Percentiles rank a stretch among this genome's conserved stretches.
Conservation (phyloP, 1,140 invertebrate species). For the Saccostrea cuccullata region DNA sequence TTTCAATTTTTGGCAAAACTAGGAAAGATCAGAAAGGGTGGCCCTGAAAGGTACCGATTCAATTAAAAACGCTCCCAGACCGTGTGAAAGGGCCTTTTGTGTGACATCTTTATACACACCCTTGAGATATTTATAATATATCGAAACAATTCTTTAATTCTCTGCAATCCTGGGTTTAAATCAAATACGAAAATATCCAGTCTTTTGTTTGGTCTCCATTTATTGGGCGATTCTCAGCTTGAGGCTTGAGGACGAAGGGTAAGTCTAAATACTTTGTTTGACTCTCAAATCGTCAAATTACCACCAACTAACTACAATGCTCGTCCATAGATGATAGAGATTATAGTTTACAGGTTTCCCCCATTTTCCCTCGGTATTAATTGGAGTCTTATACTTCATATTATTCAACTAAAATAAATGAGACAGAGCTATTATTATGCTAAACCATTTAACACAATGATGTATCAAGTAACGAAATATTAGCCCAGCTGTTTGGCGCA, state of each 20-base stretch:
- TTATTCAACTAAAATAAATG: conserved; percentile 6
- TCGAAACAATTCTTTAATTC: conserved; percentile 36
- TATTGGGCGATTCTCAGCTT: not conserved
- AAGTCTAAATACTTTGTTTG: not conserved
- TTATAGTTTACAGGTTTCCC: not conserved
- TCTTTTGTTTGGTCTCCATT: conserved; percentile 7
- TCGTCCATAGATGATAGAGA: not conserved
- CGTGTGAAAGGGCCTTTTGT: conserved; percentile 14
- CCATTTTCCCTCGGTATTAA: not conserved
- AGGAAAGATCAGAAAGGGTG: not conserved
- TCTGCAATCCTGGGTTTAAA: conserved; percentile 28
- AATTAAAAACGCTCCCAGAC: conserved; percentile 20
- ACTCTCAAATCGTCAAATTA: conserved; percentile 19
- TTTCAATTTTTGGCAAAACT: conserved; percentile 7
- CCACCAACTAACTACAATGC: not conserved
- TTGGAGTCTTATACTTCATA: conserved; percentile 6
- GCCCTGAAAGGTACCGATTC: not conserved
- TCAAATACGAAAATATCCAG: conserved; percentile 24
- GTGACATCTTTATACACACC: conserved; percentile 5
- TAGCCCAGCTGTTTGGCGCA: not conserved
- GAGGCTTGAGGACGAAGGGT: not conserved
- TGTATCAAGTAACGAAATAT: conserved; percentile 5
- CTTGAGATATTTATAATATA: conserved; percentile 35
- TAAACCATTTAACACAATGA: not conserved
- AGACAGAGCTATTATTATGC: not conserved